Conservation (phyloP, 1,140 invertebrate species). For the Holotrichia oblita region DNA sequence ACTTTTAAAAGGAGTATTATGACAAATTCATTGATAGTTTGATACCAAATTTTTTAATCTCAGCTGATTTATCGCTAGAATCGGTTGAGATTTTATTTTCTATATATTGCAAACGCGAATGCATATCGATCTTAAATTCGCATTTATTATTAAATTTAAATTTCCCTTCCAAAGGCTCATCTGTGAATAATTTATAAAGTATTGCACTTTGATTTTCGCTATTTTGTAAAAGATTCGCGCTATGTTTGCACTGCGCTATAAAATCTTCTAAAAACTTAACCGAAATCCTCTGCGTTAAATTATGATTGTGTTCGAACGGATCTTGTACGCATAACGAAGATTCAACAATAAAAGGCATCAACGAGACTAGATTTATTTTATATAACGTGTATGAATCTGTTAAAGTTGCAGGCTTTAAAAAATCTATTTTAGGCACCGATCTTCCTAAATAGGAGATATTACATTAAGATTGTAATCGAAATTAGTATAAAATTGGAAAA, state of each 20-base stretch:
- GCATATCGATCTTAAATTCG: conserved; percentile 42
- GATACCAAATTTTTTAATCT: conserved; percentile 45
- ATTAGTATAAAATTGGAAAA: conserved; percentile 68
- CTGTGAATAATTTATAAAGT: conserved; percentile 50
- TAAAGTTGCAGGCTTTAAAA: conserved; percentile 59
- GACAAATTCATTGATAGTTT: conserved; percentile 45
- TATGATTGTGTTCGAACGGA: conserved; percentile 69
- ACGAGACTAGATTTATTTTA: conserved; percentile 57
- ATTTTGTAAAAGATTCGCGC: conserved; percentile 44
- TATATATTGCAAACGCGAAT: conserved; percentile 30
- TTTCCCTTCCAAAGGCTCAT: conserved; percentile 39
- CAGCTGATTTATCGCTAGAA: conserved; percentile 10
- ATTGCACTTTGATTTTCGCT: conserved; percentile 20
- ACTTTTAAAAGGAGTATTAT: conserved; percentile 44
- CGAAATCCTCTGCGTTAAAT: conserved; percentile 61
- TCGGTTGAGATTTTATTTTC: conserved; percentile 30
- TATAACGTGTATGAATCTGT: conserved; percentile 62
- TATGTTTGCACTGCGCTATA: conserved; percentile 46
- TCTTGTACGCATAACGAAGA: conserved; percentile 69
- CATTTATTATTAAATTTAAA: conserved; percentile 36
- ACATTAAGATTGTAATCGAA: conserved; percentile 65
- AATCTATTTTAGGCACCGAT: conserved; percentile 59
- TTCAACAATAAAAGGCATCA: conserved; percentile 58
- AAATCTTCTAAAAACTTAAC: conserved; percentile 52
- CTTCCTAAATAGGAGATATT: conserved; percentile 66